Evolutionary conservation across 2,113 vertebrate genomes (phyloP), one percentile per base, ranked within the genome.

Genomic region (Pelecanoides urinatrix): DNA sequence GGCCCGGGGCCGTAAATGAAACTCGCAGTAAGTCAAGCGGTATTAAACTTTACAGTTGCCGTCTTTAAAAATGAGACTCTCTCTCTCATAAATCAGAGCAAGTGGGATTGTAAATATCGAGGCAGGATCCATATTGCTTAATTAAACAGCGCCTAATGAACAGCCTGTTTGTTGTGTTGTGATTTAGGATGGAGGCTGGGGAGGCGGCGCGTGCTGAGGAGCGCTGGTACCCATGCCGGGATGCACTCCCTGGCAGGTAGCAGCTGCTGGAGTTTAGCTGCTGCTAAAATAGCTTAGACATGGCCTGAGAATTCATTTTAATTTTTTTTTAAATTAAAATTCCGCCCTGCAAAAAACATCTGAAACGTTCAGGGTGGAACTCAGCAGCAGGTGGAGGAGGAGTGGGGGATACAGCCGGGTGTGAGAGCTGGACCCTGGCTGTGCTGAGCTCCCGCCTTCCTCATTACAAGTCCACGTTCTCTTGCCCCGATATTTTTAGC

Each of bases 81-180:
- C 82, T 71, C 82, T 50, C 93, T 70, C 59, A 86, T 97, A 97
- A 97, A 97, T 97, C 96, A 97, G 92, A 83, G 61, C 88, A 61
- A 97, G 96, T 83, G 87, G 90, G 94, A 92, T 53, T 96, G 97
- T 96, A 97, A 97, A 97, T 97, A 97, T 88, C 58, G 36, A 96
- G 96, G 96, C 97, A 97, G 95, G 97, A 95, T 97, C 97, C 96
- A 95, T 97, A 97, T 94, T 96, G 97, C 97, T 97, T 97, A 97
- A 97, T 97, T 97, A 97, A 97, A 97, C 96, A 93, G 83, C 3
- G 3, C 59, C 92, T 97, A 97, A 97, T 92, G 97, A 97, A 94
- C 95, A 95, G 76, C 61, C 89, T 94, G 96, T 96, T 94, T 97
- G 96, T 92, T 96, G 96, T 93, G 71, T 30, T 78, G 92, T 97